A percentile compares a stretch with the other conserved stretches of the same genome.
These are phyloP conservation scores for Nyctibius grandis DNA, from an alignment of 2,797 vertebrate species.

Conservation along the genomic window DNA sequence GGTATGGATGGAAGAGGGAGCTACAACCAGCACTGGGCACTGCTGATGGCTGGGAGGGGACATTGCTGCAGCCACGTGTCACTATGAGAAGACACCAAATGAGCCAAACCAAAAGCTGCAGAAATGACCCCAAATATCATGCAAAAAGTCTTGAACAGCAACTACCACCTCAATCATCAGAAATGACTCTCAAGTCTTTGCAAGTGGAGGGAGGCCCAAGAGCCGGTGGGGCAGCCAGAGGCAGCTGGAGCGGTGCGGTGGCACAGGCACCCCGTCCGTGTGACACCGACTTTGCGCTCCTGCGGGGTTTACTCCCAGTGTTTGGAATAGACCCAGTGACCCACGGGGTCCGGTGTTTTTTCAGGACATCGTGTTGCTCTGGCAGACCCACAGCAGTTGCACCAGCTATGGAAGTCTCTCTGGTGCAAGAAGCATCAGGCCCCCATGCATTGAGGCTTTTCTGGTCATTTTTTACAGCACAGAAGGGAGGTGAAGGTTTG, in stretches of 20 bases:
- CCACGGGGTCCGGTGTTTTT: fast-evolving
- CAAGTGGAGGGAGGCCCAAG: not conserved
- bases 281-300: fast-evolving
- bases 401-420: not conserved
- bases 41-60: fast-evolving
- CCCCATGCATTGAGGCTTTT: not conserved
- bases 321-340: not conserved
- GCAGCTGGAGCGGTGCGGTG: fast-evolving
- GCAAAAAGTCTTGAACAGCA: not conserved
- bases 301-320: not conserved
- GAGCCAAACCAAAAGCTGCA: not conserved
- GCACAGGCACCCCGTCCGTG: fast-evolving
- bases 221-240: fast-evolving
- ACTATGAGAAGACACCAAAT: not conserved
- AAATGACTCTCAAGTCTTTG: not conserved
- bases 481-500: not conserved
- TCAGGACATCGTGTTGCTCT: not conserved
- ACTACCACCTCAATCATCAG: fast-evolving
- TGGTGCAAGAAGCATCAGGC: fast-evolving
- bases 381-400: fast-evolving
- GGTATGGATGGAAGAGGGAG: not conserved
- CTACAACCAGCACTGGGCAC: fast-evolving
- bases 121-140: not conserved
- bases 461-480: not conserved
- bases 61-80: not conserved